These are phyloP conservation scores for Lacerta viridis DNA, from an alignment of 2,797 vertebrate genomes.

Conservation along the genomic window DNA sequence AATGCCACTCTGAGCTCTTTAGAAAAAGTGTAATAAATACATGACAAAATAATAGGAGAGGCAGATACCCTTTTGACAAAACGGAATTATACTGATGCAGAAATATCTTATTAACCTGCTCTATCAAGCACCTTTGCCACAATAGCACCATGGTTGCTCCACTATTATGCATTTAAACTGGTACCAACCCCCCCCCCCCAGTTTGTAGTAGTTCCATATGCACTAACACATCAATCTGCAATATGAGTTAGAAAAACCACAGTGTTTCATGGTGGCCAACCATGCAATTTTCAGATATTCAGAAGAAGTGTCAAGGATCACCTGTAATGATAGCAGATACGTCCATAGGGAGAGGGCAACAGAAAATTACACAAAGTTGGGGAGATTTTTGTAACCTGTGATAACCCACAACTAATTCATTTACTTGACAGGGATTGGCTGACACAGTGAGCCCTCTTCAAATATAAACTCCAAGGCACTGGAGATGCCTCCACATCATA, in stretches of 20 bases:
- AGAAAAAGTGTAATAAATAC: no score
- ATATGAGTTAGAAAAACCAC: not conserved
- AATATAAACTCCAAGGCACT: no score
- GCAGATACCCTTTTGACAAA: not conserved
- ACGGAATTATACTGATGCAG: not conserved
- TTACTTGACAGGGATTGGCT: not conserved
- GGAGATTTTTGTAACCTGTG: not conserved
- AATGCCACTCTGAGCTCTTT: not conserved
- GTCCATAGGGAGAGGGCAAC: not conserved
- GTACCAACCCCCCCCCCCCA: not conserved
- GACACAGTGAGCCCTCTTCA: not conserved
- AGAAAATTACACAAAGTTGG: not conserved
- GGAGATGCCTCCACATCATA: not conserved
- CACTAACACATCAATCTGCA: not conserved
- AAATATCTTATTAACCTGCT: not conserved
- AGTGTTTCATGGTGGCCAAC: not conserved
- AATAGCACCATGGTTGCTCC: not conserved
- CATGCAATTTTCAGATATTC: not conserved
- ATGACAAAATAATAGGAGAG: not conserved
- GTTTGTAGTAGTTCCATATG: not conserved
- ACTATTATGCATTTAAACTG: not conserved
- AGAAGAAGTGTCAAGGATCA: not conserved
- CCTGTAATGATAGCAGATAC: not conserved
- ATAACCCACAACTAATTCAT: not conserved
- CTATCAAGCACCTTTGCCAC: not conserved